Conservation (phyloP, 2,888 invertebrate genomes). For the Caenorhabditis sp. region DNA sequence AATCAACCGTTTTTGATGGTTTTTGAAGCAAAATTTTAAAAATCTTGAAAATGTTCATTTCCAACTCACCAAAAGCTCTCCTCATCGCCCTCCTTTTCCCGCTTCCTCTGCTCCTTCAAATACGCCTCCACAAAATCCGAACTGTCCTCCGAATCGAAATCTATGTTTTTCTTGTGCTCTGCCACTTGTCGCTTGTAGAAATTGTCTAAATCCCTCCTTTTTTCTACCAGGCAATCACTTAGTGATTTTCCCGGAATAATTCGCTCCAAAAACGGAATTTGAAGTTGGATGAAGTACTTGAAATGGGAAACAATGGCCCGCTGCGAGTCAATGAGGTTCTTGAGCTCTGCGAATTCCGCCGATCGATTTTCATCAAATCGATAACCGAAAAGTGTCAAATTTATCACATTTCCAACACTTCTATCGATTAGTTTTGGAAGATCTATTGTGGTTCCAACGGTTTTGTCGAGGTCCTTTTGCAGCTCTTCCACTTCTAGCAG, state of each 20-base stretch:
- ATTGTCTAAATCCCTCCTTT: slow-evolving; percentile 2
- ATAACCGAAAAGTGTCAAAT: slow-evolving; percentile 46
- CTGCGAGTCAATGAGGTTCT: slow-evolving; percentile 30
- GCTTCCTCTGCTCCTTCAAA: slow-evolving; percentile 62
- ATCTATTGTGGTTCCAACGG: slow-evolving; percentile 19
- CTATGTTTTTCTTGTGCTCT: slow-evolving; percentile 44
- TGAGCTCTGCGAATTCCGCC: no score
- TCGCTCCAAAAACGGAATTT: slow-evolving; percentile 8
- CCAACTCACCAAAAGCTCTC: slow-evolving; percentile 28
- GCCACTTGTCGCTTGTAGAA: slow-evolving; percentile 60
- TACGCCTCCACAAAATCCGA: slow-evolving; percentile 66
- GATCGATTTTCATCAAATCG: no score
- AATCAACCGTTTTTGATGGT: no score
- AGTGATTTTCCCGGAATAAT: slow-evolving; percentile 27
- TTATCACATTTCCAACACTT: slow-evolving; percentile 58
- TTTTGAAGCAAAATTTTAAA: no score
- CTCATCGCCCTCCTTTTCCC: slow-evolving; percentile 49
- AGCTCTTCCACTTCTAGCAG: slow-evolving; percentile 43
- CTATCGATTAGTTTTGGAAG: slow-evolving; percentile 27
- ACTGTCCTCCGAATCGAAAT: slow-evolving; percentile 39
- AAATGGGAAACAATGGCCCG: slow-evolving; percentile 20
- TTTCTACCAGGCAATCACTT: slow-evolving; percentile 21
- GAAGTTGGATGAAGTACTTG: slow-evolving; percentile 33
- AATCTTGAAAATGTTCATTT: no score
- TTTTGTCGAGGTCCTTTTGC: slow-evolving; percentile 7